Evolutionary conservation across 2,888 invertebrate genomes (phyloP), one percentile per base, ranked within the genome.

Genomic region (Campoplex nolae): DNA sequence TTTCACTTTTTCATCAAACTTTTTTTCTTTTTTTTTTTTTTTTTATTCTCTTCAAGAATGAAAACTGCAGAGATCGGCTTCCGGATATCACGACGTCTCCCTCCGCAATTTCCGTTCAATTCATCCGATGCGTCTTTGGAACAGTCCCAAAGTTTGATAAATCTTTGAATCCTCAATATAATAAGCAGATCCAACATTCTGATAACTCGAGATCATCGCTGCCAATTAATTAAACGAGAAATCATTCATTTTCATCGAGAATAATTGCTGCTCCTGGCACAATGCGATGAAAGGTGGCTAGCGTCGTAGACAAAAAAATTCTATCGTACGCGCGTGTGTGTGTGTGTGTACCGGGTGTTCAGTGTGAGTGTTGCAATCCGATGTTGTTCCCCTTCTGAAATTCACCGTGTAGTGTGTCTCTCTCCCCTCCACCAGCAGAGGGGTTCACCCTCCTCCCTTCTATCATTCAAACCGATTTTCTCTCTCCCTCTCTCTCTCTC

Each of bases 381-480:
- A 86, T 89, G 88, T 76, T 78, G 89, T 90, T 90, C 90, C 90
- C 90, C 89, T 89, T 89, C 89, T 87, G 88, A 90, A 90, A 88
- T 90, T 84, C 68, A 87, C 18, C 56, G 70, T 42, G 68, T 81
- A 62, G 28, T 71, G 62, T 48, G 62, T 84, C 32, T 82, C 51
- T 71, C 79, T 48, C 74, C 68, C 32, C 85, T 62, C 83, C 67
- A 4, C 35, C 54, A 11, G 16, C 3, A 13, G 71, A 85, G 76
- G 82, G 83, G 70, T 62, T 86, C 79, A 62, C 38, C 73, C 77
- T 67, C 71, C 79, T 67, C 86, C 85, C 86, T 87, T 89, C 88
- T 89, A 90, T 88, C 83, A 89, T 89, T 90, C 89, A 90, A 91
- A 89, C 89, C 86, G 83, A 89, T 89, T 88, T 90, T 91, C 92